Evolutionary conservation across 2,113 vertebrate species (phyloP).

Genomic region (Montifringilla adamsi): DNA sequence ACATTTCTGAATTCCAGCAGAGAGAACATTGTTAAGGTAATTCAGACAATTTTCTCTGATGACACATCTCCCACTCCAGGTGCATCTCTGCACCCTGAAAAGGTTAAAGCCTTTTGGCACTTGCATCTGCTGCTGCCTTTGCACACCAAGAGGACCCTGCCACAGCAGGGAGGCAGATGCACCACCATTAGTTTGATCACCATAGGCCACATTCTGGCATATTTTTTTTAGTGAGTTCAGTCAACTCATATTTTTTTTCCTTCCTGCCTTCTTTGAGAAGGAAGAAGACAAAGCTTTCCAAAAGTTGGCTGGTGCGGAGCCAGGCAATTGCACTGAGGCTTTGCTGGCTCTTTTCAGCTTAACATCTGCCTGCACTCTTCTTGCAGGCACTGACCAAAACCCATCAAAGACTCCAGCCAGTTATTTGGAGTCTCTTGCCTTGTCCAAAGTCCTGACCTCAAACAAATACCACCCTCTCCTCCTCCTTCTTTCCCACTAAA

Average conservation of each 20-base stretch:
- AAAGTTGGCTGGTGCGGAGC: background rate
- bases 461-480: background rate
- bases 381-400: background rate
- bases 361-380: background rate
- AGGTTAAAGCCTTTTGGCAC: background rate
- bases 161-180: background rate
- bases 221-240: background rate
- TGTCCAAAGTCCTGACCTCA: background rate
- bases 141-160: background rate
- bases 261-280: background rate
- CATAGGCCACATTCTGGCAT: background rate
- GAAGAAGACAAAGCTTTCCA: background rate
- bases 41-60: conserved; percentile 22
- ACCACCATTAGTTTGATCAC: background rate
- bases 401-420: background rate
- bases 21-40: background rate
- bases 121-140: background rate
- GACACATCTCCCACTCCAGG: conserved; percentile 14
- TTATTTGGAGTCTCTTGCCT: background rate
- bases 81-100: background rate
- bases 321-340: fast-evolving
- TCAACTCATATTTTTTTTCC: background rate
- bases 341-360: background rate
- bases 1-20: conserved; percentile 5
- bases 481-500: background rate